Percentiles rank a stretch among this genome's conserved stretches.
These are phyloP conservation scores for Cephus runcator DNA, from an alignment of 2,888 invertebrate species.

Conservation along the genomic window DNA sequence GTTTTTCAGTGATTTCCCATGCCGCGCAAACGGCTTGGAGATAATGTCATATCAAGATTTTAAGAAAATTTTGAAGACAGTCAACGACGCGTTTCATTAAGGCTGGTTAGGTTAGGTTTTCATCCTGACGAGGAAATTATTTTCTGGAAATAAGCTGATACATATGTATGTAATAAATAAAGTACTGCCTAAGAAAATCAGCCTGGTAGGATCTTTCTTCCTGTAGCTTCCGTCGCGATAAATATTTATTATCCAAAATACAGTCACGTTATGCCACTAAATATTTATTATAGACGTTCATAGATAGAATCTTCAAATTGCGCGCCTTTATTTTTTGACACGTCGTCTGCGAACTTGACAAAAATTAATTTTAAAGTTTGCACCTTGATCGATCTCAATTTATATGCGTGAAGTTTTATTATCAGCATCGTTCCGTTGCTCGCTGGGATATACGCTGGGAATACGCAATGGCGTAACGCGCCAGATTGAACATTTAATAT, in stretches of 20 bases:
- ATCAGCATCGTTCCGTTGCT: not conserved
- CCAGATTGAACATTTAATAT: not conserved
- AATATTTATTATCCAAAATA: not conserved
- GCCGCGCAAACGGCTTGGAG: not conserved
- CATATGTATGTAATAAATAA: not conserved
- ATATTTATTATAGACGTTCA: not conserved
- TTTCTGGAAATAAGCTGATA: not conserved
- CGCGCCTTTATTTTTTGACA: not conserved
- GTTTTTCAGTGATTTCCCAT: not conserved
- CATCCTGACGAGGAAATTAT: not conserved
- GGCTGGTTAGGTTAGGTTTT: not conserved
- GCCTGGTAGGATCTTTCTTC: not conserved
- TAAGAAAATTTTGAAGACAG: not conserved
- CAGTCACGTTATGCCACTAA: no score
- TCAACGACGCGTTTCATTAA: not conserved
- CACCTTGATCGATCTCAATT: constrained; percentile 39
- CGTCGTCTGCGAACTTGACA: not conserved
- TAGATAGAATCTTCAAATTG: not conserved
- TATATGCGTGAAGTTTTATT: constrained; percentile 29
- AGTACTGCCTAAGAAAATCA: not conserved
- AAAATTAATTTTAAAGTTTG: constrained; percentile 48
- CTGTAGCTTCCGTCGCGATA: not conserved
- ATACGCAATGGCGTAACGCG: not conserved
- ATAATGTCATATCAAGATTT: not conserved
- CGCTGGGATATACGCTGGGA: not conserved